Conservation (phyloP, 2,888 invertebrate genomes). For the Limnephilus lunatus region DNA sequence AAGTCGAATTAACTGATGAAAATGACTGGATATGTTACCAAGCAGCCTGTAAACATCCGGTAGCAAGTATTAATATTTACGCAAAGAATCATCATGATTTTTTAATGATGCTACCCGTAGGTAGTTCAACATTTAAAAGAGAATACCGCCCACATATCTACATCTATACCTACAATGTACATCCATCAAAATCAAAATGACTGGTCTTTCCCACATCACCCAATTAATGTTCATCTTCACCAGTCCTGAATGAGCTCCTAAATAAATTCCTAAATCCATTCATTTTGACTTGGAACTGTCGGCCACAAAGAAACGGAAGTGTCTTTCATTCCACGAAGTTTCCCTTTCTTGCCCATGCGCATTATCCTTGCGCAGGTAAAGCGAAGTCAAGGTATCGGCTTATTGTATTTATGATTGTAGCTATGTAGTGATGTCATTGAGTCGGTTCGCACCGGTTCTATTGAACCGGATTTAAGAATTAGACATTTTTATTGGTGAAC, state of each 20-base stretch:
- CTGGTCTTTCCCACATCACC: conserved; percentile 29
- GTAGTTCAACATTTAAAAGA: background rate
- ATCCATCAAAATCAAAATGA: conserved; percentile 25
- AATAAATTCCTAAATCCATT: conserved; percentile 24
- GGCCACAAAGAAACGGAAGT: conserved; percentile 64
- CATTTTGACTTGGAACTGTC: conserved; percentile 2
- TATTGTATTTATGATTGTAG: background rate
- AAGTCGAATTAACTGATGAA: too few relatives aligned
- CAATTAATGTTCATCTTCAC: conserved; percentile 32
- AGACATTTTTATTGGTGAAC: background rate
- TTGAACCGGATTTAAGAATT: background rate
- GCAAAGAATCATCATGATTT: background rate
- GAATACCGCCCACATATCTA: background rate
- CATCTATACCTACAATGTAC: background rate
- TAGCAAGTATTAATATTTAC: background rate
- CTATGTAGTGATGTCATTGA: background rate
- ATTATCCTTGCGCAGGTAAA: conserved; percentile 59
- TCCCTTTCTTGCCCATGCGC: conserved; percentile 53
- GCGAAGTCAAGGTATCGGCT: background rate
- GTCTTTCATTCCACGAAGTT: conserved; percentile 55
- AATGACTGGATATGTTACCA: background rate
- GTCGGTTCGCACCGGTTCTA: background rate
- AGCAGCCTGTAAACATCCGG: background rate
- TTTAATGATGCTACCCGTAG: background rate
- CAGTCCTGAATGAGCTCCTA: conserved; percentile 1